phyloP scores from a whole-genome alignment of 2,113 vertebrate species.

The Neopipo cinnamomea region DNA sequence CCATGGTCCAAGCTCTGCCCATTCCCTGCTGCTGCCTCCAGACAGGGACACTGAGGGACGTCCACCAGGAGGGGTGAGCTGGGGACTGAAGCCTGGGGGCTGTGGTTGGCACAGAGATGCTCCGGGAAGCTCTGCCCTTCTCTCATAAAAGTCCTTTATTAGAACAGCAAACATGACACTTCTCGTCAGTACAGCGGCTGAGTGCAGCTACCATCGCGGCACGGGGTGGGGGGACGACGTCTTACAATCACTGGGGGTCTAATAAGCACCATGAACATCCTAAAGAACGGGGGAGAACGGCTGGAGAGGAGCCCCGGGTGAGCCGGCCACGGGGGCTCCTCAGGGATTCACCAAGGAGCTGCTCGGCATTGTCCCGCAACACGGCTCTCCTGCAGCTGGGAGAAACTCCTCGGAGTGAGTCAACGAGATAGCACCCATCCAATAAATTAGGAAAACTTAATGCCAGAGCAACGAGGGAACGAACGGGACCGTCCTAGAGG shows the following conservation, averaged over 20 bases:
- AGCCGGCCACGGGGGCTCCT: conserved; percentile 73
- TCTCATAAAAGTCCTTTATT: conserved; percentile 82
- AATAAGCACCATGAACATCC: conserved; percentile 72
- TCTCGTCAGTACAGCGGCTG: conserved; percentile 66
- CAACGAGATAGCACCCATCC: conserved; percentile 77
- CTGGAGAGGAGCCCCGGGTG: conserved; percentile 67
- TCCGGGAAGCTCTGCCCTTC: background rate
- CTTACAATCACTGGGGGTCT: conserved; percentile 76
- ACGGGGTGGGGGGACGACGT: conserved; percentile 38
- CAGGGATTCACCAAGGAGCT: conserved; percentile 59
- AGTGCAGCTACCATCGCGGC: conserved; percentile 66
- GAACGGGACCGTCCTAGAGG: conserved; percentile 23
- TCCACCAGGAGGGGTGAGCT: fast-evolving
- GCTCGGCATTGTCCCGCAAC: conserved; percentile 75
- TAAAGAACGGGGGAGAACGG: conserved; percentile 44
- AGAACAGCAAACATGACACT: conserved; percentile 79
- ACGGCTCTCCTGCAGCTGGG: conserved; percentile 56
- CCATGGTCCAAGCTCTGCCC: fast-evolving
- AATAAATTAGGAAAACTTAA: conserved; percentile 74
- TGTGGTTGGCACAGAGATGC: background rate
- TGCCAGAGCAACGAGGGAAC: conserved; percentile 27
- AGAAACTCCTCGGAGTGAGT: conserved; percentile 32
- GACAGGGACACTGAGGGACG: fast-evolving
- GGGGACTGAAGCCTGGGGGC: background rate
- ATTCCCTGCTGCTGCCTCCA: background rate